These are phyloP conservation scores for Perognathus longimembris DNA, from an alignment of 2,113 vertebrate species.

Conservation along the genomic window DNA sequence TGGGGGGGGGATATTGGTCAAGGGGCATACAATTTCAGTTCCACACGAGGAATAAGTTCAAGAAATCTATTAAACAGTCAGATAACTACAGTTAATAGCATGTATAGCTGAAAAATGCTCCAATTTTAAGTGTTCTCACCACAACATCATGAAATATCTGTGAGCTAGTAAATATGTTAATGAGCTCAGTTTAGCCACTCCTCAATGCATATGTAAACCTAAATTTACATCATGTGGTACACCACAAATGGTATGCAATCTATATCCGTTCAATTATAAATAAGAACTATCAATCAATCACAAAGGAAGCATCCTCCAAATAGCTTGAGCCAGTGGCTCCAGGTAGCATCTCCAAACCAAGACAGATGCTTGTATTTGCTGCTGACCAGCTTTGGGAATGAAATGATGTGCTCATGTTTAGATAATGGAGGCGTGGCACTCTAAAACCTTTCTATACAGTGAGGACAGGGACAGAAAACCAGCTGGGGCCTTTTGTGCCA, in stretches of 20 bases:
- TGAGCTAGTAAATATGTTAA: not conserved
- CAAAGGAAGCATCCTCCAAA: too few relatives aligned
- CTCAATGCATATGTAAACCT: too few relatives aligned
- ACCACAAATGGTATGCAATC: too few relatives aligned
- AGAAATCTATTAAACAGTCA: too few relatives aligned
- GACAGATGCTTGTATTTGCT: not conserved
- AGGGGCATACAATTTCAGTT: not conserved
- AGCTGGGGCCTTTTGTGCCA: not conserved
- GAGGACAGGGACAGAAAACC: not conserved
- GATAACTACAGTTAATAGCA: not conserved
- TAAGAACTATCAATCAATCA: not conserved
- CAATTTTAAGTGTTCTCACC: not conserved
- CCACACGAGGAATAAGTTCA: not conserved
- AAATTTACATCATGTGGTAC: too few relatives aligned
- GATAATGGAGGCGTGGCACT: too few relatives aligned
- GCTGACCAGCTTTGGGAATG: not conserved
- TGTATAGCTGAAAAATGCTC: too few relatives aligned
- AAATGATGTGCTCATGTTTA: not conserved
- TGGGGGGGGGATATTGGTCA: not conserved
- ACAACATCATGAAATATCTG: rapidly evolving
- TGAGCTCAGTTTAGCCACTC: not conserved
- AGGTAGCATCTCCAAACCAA: not conserved
- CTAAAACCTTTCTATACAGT: not conserved
- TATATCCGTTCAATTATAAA: not conserved
- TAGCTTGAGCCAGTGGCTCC: rapidly evolving